phyloP scores from a whole-genome alignment of 2,888 invertebrate species.

The Lampropteryx suffumata region DNA sequence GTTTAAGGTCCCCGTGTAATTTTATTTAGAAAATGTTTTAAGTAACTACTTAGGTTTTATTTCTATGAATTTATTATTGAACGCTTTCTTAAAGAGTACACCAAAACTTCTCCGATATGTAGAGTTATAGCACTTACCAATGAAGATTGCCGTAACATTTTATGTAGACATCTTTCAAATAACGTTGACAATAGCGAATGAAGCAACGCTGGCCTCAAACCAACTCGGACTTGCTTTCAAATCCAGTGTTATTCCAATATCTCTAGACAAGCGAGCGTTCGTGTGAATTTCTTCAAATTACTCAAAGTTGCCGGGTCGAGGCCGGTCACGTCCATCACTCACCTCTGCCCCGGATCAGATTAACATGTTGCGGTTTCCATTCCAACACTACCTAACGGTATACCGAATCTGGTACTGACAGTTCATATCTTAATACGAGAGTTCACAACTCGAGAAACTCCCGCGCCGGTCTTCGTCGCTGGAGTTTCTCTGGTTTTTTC shows the following conservation, averaged over 20 bases:
- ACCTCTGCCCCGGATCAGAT: conserved; percentile 49
- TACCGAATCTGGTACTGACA: conserved; percentile 23
- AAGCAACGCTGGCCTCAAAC: not conserved
- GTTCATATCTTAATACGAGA: conserved; percentile 11
- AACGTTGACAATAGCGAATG: not conserved
- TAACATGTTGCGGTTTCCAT: conserved; percentile 41
- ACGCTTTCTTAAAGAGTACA: too few relatives aligned
- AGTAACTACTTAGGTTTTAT: not conserved
- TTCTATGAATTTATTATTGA: too few relatives aligned
- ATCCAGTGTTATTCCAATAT: conserved; percentile 8
- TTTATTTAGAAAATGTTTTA: not conserved
- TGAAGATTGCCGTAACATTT: too few relatives aligned
- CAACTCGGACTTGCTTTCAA: conserved; percentile 6
- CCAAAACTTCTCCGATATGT: too few relatives aligned
- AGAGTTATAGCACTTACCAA: too few relatives aligned
- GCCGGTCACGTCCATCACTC: conserved; percentile 40
- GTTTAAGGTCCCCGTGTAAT: too few relatives aligned
- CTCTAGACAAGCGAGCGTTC: conserved; percentile 7
- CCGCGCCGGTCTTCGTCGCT: too few relatives aligned
- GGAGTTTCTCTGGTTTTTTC: too few relatives aligned
- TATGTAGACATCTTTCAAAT: too few relatives aligned
- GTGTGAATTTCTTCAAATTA: conserved; percentile 25
- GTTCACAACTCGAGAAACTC: not conserved
- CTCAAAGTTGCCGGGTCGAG: conserved; percentile 28
- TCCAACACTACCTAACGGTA: conserved; percentile 23